Evolutionary conservation across 2,888 invertebrate genomes (phyloP).

Genomic region (Synergus japonicus): DNA sequence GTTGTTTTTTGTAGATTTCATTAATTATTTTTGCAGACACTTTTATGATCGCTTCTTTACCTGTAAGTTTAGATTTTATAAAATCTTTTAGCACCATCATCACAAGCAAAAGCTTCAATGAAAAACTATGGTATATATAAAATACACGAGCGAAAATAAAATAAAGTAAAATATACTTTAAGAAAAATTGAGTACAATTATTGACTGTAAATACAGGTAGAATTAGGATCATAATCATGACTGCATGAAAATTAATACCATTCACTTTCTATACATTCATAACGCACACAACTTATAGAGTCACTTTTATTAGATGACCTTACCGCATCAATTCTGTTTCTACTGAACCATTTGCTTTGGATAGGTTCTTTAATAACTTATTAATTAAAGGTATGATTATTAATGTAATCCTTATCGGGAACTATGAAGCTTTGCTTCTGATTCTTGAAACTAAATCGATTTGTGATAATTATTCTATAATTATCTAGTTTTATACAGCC

Average conservation of each 20-base stretch:
- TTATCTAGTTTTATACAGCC: conserved; percentile 29
- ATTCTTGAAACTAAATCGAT: not conserved
- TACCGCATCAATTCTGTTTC: conserved; percentile 17
- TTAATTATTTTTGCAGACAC: not conserved
- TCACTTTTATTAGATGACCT: conserved; percentile 9
- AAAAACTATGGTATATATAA: not conserved
- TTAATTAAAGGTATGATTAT: conserved; percentile 19
- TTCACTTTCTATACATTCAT: conserved; percentile 3
- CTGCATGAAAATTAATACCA: conserved; percentile 1
- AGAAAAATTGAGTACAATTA: not conserved
- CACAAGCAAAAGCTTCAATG: too few species aligned
- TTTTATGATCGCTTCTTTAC: not conserved
- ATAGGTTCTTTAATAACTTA: conserved; percentile 27
- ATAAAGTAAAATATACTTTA: not conserved
- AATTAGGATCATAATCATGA: not conserved
- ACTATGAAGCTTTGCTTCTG: conserved; percentile 11
- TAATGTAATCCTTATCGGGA: conserved; percentile 8
- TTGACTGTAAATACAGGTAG: not conserved
- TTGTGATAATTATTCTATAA: conserved; percentile 17
- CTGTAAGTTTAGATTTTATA: not conserved
- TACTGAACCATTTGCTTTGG: conserved; percentile 18
- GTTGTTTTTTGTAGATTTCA: not conserved
- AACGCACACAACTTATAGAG: not conserved
- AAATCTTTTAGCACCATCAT: not conserved
- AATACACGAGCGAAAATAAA: not conserved